Percentiles rank a stretch among this genome's conserved stretches.
Evolutionary conservation across 2,797 vertebrate species (phyloP).

Genomic region (Oceanodroma leucorhoa): DNA sequence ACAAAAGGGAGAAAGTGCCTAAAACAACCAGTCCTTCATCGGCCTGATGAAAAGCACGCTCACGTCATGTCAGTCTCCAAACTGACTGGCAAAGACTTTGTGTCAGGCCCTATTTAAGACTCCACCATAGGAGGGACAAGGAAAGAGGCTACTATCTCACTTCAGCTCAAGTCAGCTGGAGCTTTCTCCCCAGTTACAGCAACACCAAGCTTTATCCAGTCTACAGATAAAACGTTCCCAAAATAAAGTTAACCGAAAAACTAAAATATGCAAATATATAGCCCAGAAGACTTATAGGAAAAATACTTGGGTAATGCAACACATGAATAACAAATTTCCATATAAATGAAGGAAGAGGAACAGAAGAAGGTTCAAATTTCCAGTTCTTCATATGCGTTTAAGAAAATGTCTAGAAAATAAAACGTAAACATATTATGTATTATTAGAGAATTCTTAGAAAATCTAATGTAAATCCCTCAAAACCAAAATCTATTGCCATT

Average conservation of each 20-base stretch:
- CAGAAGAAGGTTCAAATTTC: background rate
- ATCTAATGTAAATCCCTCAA: background rate
- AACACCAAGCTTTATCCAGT: background rate
- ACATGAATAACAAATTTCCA: background rate
- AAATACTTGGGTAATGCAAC: background rate
- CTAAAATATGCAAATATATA: background rate
- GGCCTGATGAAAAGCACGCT: background rate
- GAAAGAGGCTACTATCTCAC: background rate
- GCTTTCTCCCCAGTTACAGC: background rate
- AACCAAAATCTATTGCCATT: background rate
- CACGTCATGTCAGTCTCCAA: background rate
- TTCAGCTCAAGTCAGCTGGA: background rate
- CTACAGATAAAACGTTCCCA: background rate
- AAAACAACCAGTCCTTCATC: background rate
- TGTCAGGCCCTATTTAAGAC: background rate
- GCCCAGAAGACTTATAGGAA: background rate
- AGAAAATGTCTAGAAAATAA: background rate
- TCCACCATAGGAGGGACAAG: accelerated
- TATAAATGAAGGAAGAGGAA: background rate
- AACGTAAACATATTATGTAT: background rate
- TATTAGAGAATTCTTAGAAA: background rate
- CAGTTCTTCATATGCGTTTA: background rate
- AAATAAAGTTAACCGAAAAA: background rate
- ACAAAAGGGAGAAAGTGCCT: background rate
- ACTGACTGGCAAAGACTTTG: background rate